These are phyloP conservation scores for Neria commutata DNA, from an alignment of 2,888 invertebrate genomes.

Conservation along the genomic window DNA sequence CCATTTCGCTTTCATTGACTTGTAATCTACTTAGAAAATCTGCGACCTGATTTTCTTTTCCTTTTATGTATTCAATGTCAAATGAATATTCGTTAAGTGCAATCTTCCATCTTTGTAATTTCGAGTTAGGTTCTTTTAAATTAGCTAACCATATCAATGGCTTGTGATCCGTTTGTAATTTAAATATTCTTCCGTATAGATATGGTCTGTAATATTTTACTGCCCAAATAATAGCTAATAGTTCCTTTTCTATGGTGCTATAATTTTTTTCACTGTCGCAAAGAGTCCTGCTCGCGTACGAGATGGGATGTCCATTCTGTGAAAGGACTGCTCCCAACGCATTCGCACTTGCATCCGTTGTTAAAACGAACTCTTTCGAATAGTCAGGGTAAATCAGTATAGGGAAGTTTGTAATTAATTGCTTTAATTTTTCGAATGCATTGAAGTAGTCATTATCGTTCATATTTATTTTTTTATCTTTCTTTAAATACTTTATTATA, in stretches of 20 bases:
- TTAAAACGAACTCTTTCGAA: slow-evolving; percentile 17
- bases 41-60: slow-evolving; percentile 29
- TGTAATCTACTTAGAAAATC: slow-evolving; percentile 27
- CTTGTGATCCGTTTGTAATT: slow-evolving; percentile 27
- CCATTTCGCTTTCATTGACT: slow-evolving; percentile 4
- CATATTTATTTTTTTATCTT: slow-evolving; percentile 18
- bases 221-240: slow-evolving; percentile 24
- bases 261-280: too few relatives aligned
- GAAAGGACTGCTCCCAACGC: slow-evolving; percentile 23
- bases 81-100: slow-evolving; percentile 16
- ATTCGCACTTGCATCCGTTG: slow-evolving; percentile 22
- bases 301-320: slow-evolving; percentile 16
- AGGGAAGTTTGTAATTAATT: slow-evolving; percentile 19
- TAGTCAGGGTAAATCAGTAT: slow-evolving; percentile 23
- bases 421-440: slow-evolving; percentile 29
- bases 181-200: slow-evolving; percentile 26
- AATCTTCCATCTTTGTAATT: slow-evolving; percentile 16
- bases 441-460: slow-evolving; percentile 18
- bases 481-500: slow-evolving; percentile 17
- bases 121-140: slow-evolving; percentile 27
- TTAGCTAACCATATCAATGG: slow-evolving; percentile 27
- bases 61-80: slow-evolving; percentile 33
- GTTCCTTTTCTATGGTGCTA: too few relatives aligned
- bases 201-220: slow-evolving; percentile 29
- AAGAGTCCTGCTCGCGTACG: slow-evolving; percentile 19